Base-by-base conservation (phyloP, 1,140 invertebrate species). In the Pollicipes pollicipes region DNA sequence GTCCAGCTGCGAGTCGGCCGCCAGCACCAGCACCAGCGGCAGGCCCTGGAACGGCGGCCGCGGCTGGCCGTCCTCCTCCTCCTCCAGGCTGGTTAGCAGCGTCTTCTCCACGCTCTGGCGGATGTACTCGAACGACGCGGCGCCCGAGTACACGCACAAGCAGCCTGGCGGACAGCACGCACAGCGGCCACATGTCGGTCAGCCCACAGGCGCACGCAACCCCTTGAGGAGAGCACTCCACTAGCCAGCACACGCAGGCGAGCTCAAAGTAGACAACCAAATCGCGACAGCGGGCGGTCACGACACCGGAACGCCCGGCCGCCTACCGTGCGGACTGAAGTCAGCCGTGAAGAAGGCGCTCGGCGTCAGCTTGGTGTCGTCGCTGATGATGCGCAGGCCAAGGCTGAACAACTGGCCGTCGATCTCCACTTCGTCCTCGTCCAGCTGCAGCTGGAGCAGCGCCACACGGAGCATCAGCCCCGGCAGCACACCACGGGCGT, bases 21-120 rank as follows among this genome's bases (percentile, higher is more conserved):
- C 86, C 79, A 95, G 92, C 78, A 96, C 86, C 74, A 96, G 85
- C 32, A 95, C 90, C 75, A 95, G 88, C 1, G 93, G 93, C 73
- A 96, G 82, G 73, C 91, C 91, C 81, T 91, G 84, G 77, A 93
- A 90, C 26, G 89, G 88, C 69, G 90, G 78, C 35, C 76, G 72
- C 2, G 13, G 35, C 35, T 35, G 6, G 6, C 17, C 35, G 74
- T 91, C 87, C 76, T 95, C 92, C 76, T 95, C 91, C 77, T 92
- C 88, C 78, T 94, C 90, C 70, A 95, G 82, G 84, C 94, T 95
- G 4, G 90, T 91, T 0, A 96, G 80, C 10, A 97, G 81, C 21
- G 92, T 95, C 79, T 94, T 93, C 77, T 96, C 92, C 72, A 97
- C 83, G 78, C 91, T 93, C 72, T 90, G 88, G 75, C 91, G 84